These are phyloP conservation scores for Anastrepha obliqua DNA, from an alignment of 1,140 invertebrate species.

Conservation along the genomic window DNA sequence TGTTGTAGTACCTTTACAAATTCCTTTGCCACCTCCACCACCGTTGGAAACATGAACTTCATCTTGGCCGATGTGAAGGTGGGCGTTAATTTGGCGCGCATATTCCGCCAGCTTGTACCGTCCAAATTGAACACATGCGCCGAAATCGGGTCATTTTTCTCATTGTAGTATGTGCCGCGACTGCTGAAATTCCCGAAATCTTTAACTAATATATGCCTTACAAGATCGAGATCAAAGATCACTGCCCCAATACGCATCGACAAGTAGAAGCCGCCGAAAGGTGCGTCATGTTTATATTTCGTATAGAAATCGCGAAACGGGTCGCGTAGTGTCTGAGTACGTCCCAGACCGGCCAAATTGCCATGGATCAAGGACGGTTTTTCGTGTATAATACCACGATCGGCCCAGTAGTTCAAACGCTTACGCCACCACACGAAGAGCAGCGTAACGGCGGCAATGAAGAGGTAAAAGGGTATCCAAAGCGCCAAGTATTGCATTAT, in stretches of 20 bases:
- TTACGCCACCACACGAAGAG: conserved; percentile 38
- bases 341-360: conserved; percentile 64
- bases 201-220: conserved; percentile 69
- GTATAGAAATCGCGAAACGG: conserved; percentile 56
- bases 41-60: conserved; percentile 76
- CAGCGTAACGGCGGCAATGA: background rate
- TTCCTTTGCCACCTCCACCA: conserved; percentile 68
- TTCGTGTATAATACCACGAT: conserved; percentile 71
- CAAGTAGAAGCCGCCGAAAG: conserved; percentile 65
- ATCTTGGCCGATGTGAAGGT: conserved; percentile 79
- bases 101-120: conserved; percentile 76
- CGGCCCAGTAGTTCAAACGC: conserved; percentile 70
- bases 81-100: conserved; percentile 76
- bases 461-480: conserved; percentile 31
- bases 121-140: conserved; percentile 75
- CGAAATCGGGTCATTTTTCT: conserved; percentile 76
- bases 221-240: conserved; percentile 66
- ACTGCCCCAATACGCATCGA: conserved; percentile 58
- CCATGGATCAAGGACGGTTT: conserved; percentile 68
- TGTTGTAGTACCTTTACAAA: conserved; percentile 65
- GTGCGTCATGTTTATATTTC: conserved; percentile 60
- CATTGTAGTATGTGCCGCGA: conserved; percentile 75
- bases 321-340: conserved; percentile 59
- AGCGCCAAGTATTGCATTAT: background rate
- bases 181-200: conserved; percentile 68